These are phyloP conservation scores for Cardinalis cardinalis DNA, from an alignment of 2,113 vertebrate species.

Conservation along the genomic window DNA sequence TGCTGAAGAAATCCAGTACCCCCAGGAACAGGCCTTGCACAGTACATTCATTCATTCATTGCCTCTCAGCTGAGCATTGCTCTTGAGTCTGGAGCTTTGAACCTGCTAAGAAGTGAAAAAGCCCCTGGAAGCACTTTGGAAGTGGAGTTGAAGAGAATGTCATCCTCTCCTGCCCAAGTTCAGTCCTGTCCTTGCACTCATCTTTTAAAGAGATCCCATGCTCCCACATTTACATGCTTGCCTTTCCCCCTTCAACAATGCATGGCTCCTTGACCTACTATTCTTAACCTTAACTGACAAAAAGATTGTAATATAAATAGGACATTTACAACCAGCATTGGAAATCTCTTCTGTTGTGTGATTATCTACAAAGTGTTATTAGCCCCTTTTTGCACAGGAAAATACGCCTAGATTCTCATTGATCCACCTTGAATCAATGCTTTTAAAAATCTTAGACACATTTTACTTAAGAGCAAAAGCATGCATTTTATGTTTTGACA, in stretches of 20 bases:
- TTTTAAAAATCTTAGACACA: slow-evolving; percentile 98
- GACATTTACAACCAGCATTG: slow-evolving; percentile 61
- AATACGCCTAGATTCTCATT: slow-evolving; percentile 87
- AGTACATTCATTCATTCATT: background rate
- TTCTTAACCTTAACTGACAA: slow-evolving; percentile 66
- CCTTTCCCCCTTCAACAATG: background rate
- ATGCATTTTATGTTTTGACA: slow-evolving; percentile 98
- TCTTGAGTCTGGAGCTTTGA: background rate
- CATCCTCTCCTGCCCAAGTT: background rate
- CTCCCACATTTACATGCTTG: slow-evolving; percentile 9
- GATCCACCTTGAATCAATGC: slow-evolving; percentile 92
- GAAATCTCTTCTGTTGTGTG: slow-evolving; percentile 71
- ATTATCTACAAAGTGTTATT: slow-evolving; percentile 87
- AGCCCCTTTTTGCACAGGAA: slow-evolving; percentile 85
- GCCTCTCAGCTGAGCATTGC: background rate
- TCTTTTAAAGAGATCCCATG: background rate
- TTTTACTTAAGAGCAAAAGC: slow-evolving; percentile 98
- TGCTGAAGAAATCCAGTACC: background rate
- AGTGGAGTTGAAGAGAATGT: background rate
- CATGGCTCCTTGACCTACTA: slow-evolving; percentile 69
- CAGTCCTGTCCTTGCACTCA: background rate
- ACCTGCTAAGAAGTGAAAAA: background rate
- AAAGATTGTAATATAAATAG: slow-evolving; percentile 67
- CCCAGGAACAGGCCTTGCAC: background rate
- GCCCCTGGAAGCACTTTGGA: background rate